A percentile compares a stretch with the other conserved stretches of the same genome.
Conservation (phyloP, 1,140 invertebrate species). For the Drosophila bifasciata region DNA sequence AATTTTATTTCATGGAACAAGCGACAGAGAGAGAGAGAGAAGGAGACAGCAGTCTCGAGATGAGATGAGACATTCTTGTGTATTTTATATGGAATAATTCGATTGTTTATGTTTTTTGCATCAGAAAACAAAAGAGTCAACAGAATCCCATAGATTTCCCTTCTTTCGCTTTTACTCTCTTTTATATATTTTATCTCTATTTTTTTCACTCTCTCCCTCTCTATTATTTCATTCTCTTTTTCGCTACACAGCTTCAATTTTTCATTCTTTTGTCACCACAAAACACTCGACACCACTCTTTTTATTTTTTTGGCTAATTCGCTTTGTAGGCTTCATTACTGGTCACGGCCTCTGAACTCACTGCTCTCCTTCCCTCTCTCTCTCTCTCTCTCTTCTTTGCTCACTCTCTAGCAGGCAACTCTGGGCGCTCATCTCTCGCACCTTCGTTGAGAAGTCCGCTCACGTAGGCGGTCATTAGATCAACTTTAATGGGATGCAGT, state of each 20-base stretch:
- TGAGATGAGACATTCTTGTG: background rate
- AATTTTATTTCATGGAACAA: constrained; percentile 65
- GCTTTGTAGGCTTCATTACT: constrained; percentile 57
- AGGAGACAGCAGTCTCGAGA: background rate
- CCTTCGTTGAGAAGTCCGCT: constrained; percentile 51
- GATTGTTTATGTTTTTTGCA: constrained; percentile 32
- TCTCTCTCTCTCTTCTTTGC: no score
- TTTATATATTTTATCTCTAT: constrained; percentile 1
- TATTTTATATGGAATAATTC: constrained; percentile 55
- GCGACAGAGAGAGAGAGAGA: no score
- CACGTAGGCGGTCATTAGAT: constrained; percentile 77
- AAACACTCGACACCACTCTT: background rate
- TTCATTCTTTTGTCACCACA: background rate
- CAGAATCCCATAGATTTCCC: no score
- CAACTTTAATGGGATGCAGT: constrained; percentile 74
- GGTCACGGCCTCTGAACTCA: constrained; percentile 15
- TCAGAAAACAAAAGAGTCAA: no score
- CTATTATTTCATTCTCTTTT: background rate
- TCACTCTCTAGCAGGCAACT: no score
- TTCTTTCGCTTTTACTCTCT: no score
- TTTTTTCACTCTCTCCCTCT: background rate
- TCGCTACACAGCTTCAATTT: background rate
- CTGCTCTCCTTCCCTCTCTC: no score
- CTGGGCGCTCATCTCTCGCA: background rate
- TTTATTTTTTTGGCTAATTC: constrained; percentile 43